Conservation (phyloP, 2,113 vertebrate species). For the Leiothrix lutea region DNA sequence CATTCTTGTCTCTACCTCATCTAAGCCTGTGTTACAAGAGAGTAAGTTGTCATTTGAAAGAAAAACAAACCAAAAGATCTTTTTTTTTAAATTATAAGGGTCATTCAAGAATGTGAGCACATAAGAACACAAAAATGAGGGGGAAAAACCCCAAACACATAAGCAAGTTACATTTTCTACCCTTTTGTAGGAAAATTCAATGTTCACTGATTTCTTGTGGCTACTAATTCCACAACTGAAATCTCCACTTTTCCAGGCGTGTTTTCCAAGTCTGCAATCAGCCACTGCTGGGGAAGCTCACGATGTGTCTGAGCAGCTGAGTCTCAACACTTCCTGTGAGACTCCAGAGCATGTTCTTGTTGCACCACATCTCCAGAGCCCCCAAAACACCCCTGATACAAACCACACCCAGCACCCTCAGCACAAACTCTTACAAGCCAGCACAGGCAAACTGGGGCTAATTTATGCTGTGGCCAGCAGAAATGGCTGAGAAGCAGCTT, state of each 20-base stretch:
- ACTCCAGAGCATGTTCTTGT: background rate
- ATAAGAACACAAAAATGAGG: background rate
- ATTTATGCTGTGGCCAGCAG: background rate
- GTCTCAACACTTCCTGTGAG: background rate
- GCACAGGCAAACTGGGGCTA: rapidly evolving
- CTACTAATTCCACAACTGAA: background rate
- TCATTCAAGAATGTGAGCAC: background rate
- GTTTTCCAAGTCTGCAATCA: background rate
- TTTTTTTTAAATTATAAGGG: background rate
- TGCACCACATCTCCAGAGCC: background rate
- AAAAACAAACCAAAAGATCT: conserved; percentile 35
- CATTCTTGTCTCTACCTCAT: conserved; percentile 23
- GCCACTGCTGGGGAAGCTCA: background rate
- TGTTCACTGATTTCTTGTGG: background rate
- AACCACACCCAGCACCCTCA: background rate
- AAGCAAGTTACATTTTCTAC: background rate
- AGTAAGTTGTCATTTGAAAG: conserved; percentile 4
- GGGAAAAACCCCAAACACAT: background rate
- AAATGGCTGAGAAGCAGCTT: rapidly evolving
- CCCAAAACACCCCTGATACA: background rate
- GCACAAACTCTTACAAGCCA: background rate
- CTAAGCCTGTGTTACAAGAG: background rate
- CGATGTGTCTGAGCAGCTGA: rapidly evolving
- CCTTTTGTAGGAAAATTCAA: background rate
- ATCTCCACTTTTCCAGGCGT: background rate